phyloP scores from a whole-genome alignment of 2,797 vertebrate species.

The Danio kyathit region DNA sequence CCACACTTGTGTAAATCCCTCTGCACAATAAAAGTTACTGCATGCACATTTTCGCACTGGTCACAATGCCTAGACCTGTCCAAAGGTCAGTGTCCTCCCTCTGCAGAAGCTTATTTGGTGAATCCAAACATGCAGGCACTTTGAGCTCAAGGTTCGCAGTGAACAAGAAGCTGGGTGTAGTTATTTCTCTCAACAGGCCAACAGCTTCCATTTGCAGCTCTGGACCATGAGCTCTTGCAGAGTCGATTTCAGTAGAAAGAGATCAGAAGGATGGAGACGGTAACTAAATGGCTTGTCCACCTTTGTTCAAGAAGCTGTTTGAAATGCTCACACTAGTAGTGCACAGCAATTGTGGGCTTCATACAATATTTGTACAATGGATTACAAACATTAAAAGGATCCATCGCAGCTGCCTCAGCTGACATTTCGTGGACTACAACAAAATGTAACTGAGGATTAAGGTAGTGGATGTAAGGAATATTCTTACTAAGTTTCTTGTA shows the following conservation, averaged over 20 bases:
- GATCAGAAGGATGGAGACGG: too few species aligned
- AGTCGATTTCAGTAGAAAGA: constrained; percentile 15
- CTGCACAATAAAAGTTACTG: not conserved
- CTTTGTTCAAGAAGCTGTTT: not conserved
- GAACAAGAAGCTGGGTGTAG: not conserved
- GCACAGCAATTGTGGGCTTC: not conserved
- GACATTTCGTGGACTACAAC: not conserved
- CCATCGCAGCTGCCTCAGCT: not conserved
- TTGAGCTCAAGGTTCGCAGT: not conserved
- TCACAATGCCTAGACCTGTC: not conserved
- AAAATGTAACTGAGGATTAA: not conserved
- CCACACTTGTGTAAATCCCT: constrained; percentile 19
- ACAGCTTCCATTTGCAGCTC: not conserved
- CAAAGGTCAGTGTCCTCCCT: constrained; percentile 3
- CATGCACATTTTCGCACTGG: not conserved
- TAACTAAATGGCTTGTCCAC: not conserved
- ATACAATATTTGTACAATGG: not conserved
- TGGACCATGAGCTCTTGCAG: not conserved
- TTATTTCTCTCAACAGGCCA: not conserved
- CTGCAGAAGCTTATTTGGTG: constrained; percentile 11
- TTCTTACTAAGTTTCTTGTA: too few species aligned
- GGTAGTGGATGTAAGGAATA: not conserved
- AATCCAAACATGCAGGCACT: not conserved
- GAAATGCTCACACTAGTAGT: not conserved
- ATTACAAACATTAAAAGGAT: not conserved